phyloP scores from a whole-genome alignment of 2,888 invertebrate genomes.

The Chromoteleia sp. region DNA sequence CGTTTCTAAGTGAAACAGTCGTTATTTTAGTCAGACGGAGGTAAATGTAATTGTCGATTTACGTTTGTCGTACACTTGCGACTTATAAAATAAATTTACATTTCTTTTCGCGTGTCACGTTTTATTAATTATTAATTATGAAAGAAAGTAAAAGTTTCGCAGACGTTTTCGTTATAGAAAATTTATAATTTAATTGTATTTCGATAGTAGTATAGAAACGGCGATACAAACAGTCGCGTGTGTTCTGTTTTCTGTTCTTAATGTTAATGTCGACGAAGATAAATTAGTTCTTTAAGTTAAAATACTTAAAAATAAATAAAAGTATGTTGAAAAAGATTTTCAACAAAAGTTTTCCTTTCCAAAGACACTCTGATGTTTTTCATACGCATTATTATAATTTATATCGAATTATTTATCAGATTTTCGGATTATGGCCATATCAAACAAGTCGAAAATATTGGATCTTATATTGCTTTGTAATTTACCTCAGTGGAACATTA shows the following conservation, averaged over 20 bases:
- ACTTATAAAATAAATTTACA: background rate
- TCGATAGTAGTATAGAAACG: no score
- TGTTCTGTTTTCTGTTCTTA: no score
- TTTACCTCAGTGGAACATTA: background rate
- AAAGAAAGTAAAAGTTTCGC: no score
- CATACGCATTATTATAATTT: background rate
- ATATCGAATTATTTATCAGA: background rate
- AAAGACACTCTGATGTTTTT: background rate
- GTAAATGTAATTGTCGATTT: background rate
- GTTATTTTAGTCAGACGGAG: slow-evolving; percentile 12
- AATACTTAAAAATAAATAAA: no score
- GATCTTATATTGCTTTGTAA: background rate
- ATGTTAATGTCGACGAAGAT: no score
- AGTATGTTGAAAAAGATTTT: background rate
- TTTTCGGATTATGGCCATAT: background rate
- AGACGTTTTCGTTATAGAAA: no score
- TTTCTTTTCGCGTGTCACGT: background rate
- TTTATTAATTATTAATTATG: background rate
- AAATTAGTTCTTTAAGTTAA: no score
- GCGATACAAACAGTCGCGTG: no score
- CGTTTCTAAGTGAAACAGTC: slow-evolving; percentile 15
- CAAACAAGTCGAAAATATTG: background rate
- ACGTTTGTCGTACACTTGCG: background rate
- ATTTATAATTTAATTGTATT: no score
- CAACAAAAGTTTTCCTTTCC: background rate